Evolutionary conservation across 64 coral and sea anemone genomes (phyloP).

Genomic region (Stylophora pistillata): DNA sequence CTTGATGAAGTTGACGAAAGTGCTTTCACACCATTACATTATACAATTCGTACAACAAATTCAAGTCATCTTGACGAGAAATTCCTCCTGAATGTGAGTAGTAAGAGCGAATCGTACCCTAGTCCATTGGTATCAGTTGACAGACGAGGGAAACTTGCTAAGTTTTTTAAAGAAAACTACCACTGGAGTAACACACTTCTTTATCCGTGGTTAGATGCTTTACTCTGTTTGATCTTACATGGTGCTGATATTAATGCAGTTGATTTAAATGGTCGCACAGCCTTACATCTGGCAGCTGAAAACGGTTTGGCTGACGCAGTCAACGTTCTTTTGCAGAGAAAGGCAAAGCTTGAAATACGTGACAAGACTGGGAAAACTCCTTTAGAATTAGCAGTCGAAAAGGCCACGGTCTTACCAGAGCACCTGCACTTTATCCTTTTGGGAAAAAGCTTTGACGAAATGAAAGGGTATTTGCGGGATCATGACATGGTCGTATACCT

Average conservation of each 20-base stretch:
- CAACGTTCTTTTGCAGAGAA: neutral
- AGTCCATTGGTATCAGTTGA: too few relatives aligned
- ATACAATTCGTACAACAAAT: neutral
- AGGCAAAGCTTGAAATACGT: neutral
- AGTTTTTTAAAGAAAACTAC: neutral
- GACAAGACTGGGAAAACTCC: slow-evolving; percentile 14
- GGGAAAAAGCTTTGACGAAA: too few relatives aligned
- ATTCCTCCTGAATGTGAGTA: too few relatives aligned
- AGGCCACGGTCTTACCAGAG: slow-evolving; percentile 10
- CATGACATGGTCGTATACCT: slow-evolving; percentile 9
- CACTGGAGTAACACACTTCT: neutral
- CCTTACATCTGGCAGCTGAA: slow-evolving; percentile 16
- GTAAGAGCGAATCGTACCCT: too few relatives aligned
- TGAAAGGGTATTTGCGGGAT: neutral
- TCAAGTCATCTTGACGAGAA: neutral
- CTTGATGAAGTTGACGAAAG: slow-evolving; percentile 9
- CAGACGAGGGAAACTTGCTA: neutral
- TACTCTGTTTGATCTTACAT: neutral
- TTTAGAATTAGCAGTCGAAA: too few relatives aligned
- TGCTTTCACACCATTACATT: slow-evolving; percentile 7
- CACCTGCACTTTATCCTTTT: neutral
- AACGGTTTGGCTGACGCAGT: slow-evolving; percentile 41
- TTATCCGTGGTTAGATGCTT: neutral
- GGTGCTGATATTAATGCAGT: neutral
- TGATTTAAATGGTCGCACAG: neutral